phyloP scores from a whole-genome alignment of 64 coral and sea anemone species.

The Montipora capricornis region DNA sequence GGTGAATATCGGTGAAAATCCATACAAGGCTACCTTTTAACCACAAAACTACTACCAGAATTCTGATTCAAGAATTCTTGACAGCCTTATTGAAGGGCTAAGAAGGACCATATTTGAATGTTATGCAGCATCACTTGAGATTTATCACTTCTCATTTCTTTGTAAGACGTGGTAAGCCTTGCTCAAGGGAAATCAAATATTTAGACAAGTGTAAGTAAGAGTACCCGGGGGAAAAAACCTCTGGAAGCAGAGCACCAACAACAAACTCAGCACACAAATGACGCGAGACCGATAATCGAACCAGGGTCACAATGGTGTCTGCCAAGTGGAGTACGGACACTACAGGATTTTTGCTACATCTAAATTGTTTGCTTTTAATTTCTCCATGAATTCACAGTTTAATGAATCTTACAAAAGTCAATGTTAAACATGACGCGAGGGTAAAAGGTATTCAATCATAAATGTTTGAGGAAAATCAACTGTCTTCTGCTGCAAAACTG shows the following conservation, averaged over 20 bases:
- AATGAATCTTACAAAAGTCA: slow-evolving; percentile 12
- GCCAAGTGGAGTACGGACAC: slow-evolving; percentile 10
- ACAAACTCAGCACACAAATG: background rate
- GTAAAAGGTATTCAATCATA: slow-evolving; percentile 10
- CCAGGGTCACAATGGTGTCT: slow-evolving; percentile 5
- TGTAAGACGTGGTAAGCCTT: background rate
- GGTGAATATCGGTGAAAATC: slow-evolving; percentile 13
- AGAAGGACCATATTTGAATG: slow-evolving; percentile 4
- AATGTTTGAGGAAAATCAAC: slow-evolving; percentile 2
- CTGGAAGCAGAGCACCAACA: background rate
- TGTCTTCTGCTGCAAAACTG: slow-evolving; percentile 14
- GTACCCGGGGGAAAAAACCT: slow-evolving; percentile 3
- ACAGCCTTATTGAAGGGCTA: slow-evolving; percentile 3
- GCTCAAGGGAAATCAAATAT: slow-evolving; percentile 9
- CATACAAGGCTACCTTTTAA: slow-evolving; percentile 4
- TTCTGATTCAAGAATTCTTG: background rate
- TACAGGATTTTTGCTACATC: slow-evolving; percentile 7
- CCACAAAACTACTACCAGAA: slow-evolving; percentile 11
- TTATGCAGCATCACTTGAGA: slow-evolving; percentile 17
- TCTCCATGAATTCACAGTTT: slow-evolving; percentile 10
- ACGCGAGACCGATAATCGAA: slow-evolving; percentile 16
- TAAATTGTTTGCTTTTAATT: slow-evolving; percentile 15
- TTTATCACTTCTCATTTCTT: background rate
- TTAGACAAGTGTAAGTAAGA: background rate
- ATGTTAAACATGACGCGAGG: background rate